Percentiles rank a stretch among this genome's conserved stretches.
These are phyloP conservation scores for Glyptemys insculpta DNA, from an alignment of 2,797 vertebrate species.

Conservation along the genomic window DNA sequence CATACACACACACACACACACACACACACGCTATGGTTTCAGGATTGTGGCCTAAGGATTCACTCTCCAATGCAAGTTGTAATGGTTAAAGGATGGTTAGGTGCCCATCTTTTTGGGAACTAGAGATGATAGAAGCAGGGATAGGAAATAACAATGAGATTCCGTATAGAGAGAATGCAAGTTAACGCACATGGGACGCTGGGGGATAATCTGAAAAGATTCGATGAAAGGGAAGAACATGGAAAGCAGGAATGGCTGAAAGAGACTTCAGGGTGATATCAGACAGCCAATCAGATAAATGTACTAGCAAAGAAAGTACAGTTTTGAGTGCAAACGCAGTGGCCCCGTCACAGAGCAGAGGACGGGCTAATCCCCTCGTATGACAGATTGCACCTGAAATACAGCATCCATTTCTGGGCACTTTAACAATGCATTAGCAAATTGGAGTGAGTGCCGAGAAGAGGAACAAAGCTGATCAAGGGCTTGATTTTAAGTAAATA, in stretches of 20 bases:
- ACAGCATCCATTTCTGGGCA: rapidly evolving
- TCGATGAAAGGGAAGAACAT: background rate
- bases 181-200: background rate
- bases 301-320: rapidly evolving
- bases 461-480: background rate
- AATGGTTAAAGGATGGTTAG: too few relatives aligned
- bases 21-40: too few relatives aligned
- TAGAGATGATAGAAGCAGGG: too few relatives aligned
- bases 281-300: background rate
- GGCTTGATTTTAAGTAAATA: background rate
- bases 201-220: background rate
- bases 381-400: background rate
- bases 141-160: too few relatives aligned
- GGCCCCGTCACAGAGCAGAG: background rate
- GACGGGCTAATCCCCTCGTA: background rate
- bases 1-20: too few relatives aligned
- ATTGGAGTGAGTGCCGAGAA: background rate
- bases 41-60: too few relatives aligned
- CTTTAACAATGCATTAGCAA: background rate
- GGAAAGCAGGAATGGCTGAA: background rate
- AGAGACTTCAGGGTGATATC: background rate
- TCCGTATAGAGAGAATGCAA: background rate
- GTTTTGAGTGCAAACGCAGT: rapidly evolving
- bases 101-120: too few relatives aligned
- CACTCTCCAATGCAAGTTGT: too few relatives aligned